Percentiles rank a stretch among this genome's conserved stretches.
phyloP scores from a whole-genome alignment of 2,113 vertebrate species.

The Sebastes fasciatus region DNA sequence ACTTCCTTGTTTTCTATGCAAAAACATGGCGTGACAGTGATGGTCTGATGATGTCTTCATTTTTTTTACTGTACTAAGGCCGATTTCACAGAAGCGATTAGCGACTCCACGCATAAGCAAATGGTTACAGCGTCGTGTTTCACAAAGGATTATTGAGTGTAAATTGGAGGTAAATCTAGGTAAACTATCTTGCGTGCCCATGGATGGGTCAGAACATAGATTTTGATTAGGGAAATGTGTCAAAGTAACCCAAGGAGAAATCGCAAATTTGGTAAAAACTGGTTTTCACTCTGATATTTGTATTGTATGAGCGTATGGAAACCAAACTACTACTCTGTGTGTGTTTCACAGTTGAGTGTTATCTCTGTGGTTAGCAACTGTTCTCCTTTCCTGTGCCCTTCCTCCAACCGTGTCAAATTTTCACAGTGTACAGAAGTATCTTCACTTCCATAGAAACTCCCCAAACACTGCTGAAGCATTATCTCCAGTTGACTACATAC shows the following conservation, averaged over 20 bases:
- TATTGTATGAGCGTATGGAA: neutral
- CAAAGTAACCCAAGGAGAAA: neutral
- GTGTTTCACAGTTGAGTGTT: constrained; percentile 5
- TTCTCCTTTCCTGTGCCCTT: constrained; percentile 42
- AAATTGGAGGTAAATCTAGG: neutral
- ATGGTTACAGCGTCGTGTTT: neutral
- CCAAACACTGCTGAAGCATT: neutral
- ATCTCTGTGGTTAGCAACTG: constrained; percentile 7
- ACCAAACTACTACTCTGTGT: neutral
- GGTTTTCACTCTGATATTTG: neutral
- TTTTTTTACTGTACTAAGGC: too few relatives aligned
- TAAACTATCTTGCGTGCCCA: neutral
- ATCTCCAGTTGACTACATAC: neutral
- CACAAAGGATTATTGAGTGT: neutral
- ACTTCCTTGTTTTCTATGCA: neutral
- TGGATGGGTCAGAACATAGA: too few relatives aligned
- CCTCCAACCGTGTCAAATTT: constrained; percentile 7
- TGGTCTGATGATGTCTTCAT: neutral
- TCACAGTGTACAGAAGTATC: neutral
- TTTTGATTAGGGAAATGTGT: neutral
- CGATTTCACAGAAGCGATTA: neutral
- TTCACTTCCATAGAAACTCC: neutral
- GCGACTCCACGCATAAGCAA: neutral
- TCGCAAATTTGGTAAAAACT: neutral
- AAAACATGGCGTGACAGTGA: neutral